A percentile compares a stretch with the other conserved stretches of the same genome.
Conservation (phyloP, 2,797 vertebrate genomes). For the Chelmon rostratus region DNA sequence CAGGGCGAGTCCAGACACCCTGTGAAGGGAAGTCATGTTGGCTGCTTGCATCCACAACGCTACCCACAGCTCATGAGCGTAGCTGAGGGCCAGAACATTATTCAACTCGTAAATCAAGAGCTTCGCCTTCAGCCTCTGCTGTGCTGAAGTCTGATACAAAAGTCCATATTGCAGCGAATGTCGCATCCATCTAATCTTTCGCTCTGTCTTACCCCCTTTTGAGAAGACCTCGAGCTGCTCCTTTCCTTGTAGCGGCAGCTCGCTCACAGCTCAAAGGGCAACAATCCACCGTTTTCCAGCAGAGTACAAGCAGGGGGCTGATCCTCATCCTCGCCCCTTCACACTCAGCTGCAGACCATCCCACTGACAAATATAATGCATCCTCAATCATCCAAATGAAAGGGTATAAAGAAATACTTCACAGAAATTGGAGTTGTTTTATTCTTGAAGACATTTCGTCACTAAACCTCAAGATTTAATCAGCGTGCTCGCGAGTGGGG, state of each 20-base stretch:
- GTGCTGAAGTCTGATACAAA: neutral
- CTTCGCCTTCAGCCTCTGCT: neutral
- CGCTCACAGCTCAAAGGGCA: neutral
- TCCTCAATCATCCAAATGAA: neutral
- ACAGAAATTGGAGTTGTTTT: conserved; percentile 3
- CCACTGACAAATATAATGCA: neutral
- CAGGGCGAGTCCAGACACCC: neutral
- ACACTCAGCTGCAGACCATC: neutral
- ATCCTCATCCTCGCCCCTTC: neutral
- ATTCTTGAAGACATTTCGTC: neutral
- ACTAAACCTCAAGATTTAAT: conserved; percentile 5
- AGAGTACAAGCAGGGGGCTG: neutral
- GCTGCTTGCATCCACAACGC: neutral
- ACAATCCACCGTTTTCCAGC: neutral
- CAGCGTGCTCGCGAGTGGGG: neutral
- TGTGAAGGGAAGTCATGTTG: neutral
- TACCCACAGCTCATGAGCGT: neutral
- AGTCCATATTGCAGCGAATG: conserved; percentile 5
- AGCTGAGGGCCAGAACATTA: neutral
- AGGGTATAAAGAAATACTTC: neutral
- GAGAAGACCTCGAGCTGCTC: neutral
- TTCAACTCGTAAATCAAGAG: conserved; percentile 3
- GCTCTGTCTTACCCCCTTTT: conserved; percentile 1
- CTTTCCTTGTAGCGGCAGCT: neutral
- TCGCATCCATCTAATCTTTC: conserved; percentile 8